Base-by-base conservation (phyloP, 2,888 invertebrate genomes). In the Volucella zonaria region DNA sequence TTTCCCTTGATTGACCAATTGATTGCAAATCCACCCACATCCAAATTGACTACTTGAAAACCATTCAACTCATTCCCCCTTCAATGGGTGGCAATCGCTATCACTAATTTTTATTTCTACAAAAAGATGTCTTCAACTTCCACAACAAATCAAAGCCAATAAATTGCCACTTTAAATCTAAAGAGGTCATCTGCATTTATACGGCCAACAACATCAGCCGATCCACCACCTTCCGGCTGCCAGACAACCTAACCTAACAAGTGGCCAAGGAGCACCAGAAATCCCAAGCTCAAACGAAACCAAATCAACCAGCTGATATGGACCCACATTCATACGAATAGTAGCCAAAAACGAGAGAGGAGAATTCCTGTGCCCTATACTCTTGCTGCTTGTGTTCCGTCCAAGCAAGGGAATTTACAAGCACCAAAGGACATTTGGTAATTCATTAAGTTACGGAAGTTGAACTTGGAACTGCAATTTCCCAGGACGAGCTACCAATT, bases 361-460 rank as follows among this genome's bases (percentile, higher is more conserved):
- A 54, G n/a, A 78, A 49, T 15, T 14, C 58, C 23, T 14, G 10
- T 38, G 52, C 52, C 18, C 40, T 6, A 31, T 31, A 31, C 31
- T 31, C 31, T 4, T 31, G 31, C 31, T 31, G 6, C 31, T 31
- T 6, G 31, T 31, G 31, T 31, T 31, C 6, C 31, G 6, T 6
- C 49, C 42, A 78, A 82, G 74, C 67, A 80, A 80, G 70, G 75
- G 77, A 74, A 66, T 78, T 68, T 81, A 78, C 81, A 79, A 79
- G 71, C 85, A 75, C 78, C 78, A 86, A 87, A 89, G 89, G 86
- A 90, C 90, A 91, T 91, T 90, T 89, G 89, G 90, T 90, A 91
- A 92, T 92, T 92, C 92, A 92, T 92, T 92, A 91, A 91, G 90
- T 90, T 90, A 90, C 91, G 91, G 91, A 92, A 92, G 92, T 92